These are phyloP conservation scores for Ophion costatus DNA, from an alignment of 2,888 invertebrate species.

Conservation along the genomic window DNA sequence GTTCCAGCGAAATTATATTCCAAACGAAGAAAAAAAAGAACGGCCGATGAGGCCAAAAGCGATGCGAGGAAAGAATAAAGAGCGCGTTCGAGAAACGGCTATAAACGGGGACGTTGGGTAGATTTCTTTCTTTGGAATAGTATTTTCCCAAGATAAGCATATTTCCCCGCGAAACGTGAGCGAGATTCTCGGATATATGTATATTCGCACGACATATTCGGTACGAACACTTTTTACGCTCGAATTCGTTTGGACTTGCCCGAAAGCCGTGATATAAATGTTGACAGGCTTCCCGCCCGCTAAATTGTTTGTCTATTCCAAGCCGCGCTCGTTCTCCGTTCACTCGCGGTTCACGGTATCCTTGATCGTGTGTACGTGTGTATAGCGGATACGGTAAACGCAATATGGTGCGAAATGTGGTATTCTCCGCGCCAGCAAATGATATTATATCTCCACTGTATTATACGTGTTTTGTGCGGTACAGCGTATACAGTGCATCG, in stretches of 20 bases:
- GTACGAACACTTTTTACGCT: conserved; percentile 71
- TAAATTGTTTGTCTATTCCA: conserved; percentile 69
- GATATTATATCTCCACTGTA: conserved; percentile 56
- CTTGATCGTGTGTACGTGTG: conserved; percentile 28
- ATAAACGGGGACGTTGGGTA: conserved; percentile 6
- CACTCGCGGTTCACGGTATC: conserved; percentile 36
- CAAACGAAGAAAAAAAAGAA: not conserved
- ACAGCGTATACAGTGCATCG: conserved; percentile 7
- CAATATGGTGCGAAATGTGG: conserved; percentile 50
- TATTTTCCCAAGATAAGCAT: conserved; percentile 76
- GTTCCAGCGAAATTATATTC: conserved; percentile 67
- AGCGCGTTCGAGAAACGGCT: conserved; percentile 4
- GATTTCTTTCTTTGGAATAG: conserved; percentile 66
- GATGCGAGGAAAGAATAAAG: conserved; percentile 29
- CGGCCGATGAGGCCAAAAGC: not conserved
- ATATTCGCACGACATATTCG: conserved; percentile 42
- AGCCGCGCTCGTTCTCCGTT: conserved; percentile 30
- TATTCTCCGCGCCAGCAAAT: conserved; percentile 51
- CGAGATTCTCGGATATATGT: conserved; percentile 10
- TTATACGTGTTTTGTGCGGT: conserved; percentile 40
- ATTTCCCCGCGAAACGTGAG: conserved; percentile 69
- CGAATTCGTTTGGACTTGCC: conserved; percentile 65
- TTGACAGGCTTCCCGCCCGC: conserved; percentile 65
- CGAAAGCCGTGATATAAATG: conserved; percentile 73
- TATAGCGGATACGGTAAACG: conserved; percentile 38